Conservation (phyloP, 2,888 invertebrate genomes). For the Orgyia antiqua region DNA sequence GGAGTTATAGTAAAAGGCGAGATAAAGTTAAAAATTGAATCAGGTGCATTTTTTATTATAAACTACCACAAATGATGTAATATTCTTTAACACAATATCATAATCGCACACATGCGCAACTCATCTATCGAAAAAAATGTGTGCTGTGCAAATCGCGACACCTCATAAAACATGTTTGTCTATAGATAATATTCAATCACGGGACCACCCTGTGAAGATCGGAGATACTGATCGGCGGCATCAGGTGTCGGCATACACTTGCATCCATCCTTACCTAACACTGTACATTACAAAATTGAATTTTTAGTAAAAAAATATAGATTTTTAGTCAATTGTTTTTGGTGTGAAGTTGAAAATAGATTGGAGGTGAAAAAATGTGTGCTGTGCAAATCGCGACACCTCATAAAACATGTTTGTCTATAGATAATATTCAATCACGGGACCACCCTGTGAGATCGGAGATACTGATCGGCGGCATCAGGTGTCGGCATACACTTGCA, state of each 20-base stretch:
- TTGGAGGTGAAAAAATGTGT: constrained; percentile 78
- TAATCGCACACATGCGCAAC: no score
- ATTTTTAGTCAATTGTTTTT: constrained; percentile 88
- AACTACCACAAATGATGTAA: no score
- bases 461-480: constrained; percentile 61
- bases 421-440: constrained; percentile 10
- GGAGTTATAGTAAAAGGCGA: no score
- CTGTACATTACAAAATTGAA: constrained; percentile 66
- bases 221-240: constrained; percentile 56
- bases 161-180: constrained; percentile 6
- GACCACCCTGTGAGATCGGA: constrained; percentile 52
- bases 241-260: constrained; percentile 48
- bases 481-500: constrained; percentile 41
- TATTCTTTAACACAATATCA: no score
- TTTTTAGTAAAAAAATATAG: constrained; percentile 62
- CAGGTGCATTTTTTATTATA: no score
- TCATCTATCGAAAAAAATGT: no score
- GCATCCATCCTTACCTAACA: no score
- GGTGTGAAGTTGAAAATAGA: constrained; percentile 90
- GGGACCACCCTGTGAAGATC: constrained; percentile 52
- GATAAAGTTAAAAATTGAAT: no score
- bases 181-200: constrained; percentile 9
- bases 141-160: constrained; percentile 11
- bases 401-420: constrained; percentile 6
- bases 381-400: constrained; percentile 12